Conservation (phyloP, 2,113 vertebrate species). For the Corapipo altera region DNA sequence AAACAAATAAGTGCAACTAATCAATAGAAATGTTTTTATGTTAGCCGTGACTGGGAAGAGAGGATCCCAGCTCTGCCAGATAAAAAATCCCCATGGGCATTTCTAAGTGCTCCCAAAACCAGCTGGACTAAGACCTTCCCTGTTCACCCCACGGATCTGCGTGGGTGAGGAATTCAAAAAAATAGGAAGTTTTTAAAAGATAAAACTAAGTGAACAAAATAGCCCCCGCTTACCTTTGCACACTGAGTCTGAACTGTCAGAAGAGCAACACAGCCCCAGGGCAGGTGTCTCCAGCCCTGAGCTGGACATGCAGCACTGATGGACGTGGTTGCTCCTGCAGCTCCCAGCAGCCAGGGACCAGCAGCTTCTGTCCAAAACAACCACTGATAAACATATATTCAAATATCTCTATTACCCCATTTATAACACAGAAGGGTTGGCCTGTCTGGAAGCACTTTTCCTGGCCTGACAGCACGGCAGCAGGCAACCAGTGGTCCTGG, state of each 20-base stretch:
- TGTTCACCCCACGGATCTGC: background rate
- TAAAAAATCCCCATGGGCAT: background rate
- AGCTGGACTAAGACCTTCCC: background rate
- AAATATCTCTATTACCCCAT: background rate
- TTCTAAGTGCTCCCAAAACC: background rate
- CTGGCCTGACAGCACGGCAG: fast-evolving
- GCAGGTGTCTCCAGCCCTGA: background rate
- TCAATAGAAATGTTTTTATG: background rate
- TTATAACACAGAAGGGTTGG: background rate
- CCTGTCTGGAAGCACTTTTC: background rate
- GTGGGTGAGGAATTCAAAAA: background rate
- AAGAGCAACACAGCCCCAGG: background rate
- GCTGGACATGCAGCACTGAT: background rate
- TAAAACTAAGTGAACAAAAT: background rate
- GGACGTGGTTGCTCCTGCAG: background rate
- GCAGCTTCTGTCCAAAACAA: background rate
- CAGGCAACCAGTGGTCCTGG: background rate
- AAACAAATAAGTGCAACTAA: conserved; percentile 18
- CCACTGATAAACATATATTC: background rate
- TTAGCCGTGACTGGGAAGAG: background rate
- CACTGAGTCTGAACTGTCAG: background rate
- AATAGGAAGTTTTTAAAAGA: background rate
- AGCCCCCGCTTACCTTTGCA: background rate
- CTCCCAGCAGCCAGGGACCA: background rate
- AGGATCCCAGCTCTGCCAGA: background rate